Evolutionary conservation across 2,888 invertebrate genomes (phyloP).

Genomic region (Allygus modestus): DNA sequence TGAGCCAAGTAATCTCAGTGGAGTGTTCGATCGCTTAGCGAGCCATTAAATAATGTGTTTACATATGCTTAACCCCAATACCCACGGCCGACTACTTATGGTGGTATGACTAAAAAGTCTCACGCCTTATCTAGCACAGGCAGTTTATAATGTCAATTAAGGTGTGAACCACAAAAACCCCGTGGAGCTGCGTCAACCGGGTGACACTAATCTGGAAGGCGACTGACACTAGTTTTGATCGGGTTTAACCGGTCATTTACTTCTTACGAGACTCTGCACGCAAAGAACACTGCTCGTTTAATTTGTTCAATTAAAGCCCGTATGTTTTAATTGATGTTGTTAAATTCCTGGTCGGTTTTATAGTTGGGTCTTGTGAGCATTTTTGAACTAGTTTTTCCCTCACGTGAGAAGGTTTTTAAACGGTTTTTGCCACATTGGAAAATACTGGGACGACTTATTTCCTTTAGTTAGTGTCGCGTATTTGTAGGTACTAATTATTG

Average conservation of each 20-base stretch:
- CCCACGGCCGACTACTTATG: not conserved
- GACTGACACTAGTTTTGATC: not conserved
- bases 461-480: not conserved
- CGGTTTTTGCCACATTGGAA: not conserved
- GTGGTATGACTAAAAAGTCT: not conserved
- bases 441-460: not conserved
- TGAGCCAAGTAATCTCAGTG: not conserved
- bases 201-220: not conserved
- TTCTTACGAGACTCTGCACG: no score
- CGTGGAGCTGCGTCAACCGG: not conserved
- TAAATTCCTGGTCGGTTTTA: not conserved
- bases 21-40: not conserved
- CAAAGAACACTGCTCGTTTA: not conserved
- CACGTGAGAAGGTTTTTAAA: not conserved
- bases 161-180: constrained; percentile 4
- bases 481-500: not conserved
- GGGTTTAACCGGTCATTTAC: constrained; percentile 3
- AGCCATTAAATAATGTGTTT: not conserved
- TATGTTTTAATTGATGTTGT: not conserved
- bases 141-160: not conserved
- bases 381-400: not conserved
- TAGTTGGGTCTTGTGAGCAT: not conserved
- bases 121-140: not conserved
- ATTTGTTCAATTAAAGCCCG: not conserved
- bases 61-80: not conserved